These are phyloP conservation scores for Scrobipalpa costella DNA, from an alignment of 2,888 invertebrate genomes.

Conservation along the genomic window DNA sequence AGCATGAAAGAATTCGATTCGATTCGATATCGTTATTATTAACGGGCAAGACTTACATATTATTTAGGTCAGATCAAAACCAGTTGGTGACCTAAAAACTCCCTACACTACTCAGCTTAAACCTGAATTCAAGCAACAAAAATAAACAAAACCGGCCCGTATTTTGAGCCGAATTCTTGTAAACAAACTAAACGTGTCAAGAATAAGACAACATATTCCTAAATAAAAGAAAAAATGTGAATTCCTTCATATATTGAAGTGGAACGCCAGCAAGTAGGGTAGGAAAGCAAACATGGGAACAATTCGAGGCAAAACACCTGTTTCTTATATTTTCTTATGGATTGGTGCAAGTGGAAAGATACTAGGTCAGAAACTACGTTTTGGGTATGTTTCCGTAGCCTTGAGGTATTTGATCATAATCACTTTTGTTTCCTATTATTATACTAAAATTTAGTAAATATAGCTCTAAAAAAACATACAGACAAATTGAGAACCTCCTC, in stretches of 20 bases:
- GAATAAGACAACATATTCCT: constrained; percentile 26
- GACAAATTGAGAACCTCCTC: too few species aligned
- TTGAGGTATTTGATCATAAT: too few species aligned
- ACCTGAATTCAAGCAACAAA: neutral
- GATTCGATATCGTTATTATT: too few species aligned
- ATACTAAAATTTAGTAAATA: too few species aligned
- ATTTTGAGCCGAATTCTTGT: constrained; percentile 12
- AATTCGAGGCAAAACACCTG: constrained; percentile 34
- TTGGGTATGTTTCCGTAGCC: too few species aligned
- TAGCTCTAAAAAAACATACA: too few species aligned
- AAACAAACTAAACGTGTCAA: constrained; percentile 29
- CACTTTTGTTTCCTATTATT: too few species aligned
- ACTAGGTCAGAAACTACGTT: too few species aligned
- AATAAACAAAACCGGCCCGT: neutral
- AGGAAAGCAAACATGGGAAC: constrained; percentile 30
- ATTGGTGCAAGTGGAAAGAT: constrained; percentile 12
- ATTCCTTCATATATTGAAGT: constrained; percentile 3
- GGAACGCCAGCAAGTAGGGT: constrained; percentile 27
- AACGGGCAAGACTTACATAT: too few species aligned
- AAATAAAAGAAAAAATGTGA: constrained; percentile 25
- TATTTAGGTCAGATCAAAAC: neutral
- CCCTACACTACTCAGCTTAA: neutral
- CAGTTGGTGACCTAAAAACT: neutral
- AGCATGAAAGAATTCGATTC: too few species aligned
- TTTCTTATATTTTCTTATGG: constrained; percentile 20